Conservation (phyloP, 2,888 invertebrate species). For the Hirtodrosophila trivittata region DNA sequence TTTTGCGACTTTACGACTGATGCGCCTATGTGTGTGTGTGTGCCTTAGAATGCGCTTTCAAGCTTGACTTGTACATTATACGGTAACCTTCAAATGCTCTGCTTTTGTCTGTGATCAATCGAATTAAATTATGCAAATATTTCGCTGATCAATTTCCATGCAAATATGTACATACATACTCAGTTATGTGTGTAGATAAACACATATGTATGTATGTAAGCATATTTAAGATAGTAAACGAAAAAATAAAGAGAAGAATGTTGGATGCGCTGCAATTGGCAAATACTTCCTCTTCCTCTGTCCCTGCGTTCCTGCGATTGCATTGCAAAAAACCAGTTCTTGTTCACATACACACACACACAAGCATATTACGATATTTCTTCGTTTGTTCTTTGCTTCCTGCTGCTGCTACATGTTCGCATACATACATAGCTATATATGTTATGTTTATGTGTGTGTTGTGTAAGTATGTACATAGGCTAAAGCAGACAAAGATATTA, state of each 20-base stretch:
- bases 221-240: too few species aligned
- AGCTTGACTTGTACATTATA: not conserved
- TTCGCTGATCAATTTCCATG: conserved; percentile 23
- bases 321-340: conserved; percentile 45
- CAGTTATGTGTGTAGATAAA: too few species aligned
- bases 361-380: conserved; percentile 44
- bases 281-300: conserved; percentile 34
- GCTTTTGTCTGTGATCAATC: conserved; percentile 15
- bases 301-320: conserved; percentile 40
- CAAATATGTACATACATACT: not conserved
- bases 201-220: not conserved
- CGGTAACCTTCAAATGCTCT: not conserved
- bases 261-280: conserved; percentile 35
- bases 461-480: conserved; percentile 14
- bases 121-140: conserved; percentile 41
- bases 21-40: conserved; percentile 3
- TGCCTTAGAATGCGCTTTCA: conserved; percentile 20
- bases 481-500: conserved; percentile 46
- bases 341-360: not conserved
- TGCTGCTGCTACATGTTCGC: conserved; percentile 23
- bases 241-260: conserved; percentile 14
- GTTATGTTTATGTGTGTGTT: not conserved
- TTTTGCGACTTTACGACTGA: not conserved
- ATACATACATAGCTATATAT: not conserved
- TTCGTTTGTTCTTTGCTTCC: conserved; percentile 45